Evolutionary conservation across 2,797 vertebrate species (phyloP), one percentile per base, ranked within the genome.

Genomic region (Buceros bicornis): DNA sequence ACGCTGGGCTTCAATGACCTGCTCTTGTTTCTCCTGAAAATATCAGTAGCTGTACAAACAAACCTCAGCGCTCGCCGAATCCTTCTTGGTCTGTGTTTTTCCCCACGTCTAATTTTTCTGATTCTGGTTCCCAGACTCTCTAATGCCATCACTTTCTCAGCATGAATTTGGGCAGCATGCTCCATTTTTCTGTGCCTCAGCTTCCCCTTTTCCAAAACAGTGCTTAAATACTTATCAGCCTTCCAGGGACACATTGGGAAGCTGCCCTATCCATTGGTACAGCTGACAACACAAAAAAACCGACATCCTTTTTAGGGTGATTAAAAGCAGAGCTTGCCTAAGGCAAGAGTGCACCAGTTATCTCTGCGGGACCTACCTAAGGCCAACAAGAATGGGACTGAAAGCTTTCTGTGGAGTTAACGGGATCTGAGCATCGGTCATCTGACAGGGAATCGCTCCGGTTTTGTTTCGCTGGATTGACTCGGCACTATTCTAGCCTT

Each of bases 401-500:
- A 94, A 96, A 82, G 87, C 66, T 45, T 60, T 91, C 79, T n/a
- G 25, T 29, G 2, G 8, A 31, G 2, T 69, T 88, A 88, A 94
- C 47, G 35, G 51, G 22, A 3, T 67, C 69, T 73, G 73, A 86
- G 26, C 65, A 65, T 35, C 73, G 76, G 77, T 51, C 89, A 79
- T 16, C 43, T 83, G 47, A 62, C 0, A 3, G 6, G n/a, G 40
- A 86, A 70, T 29, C 8, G 7, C 66, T 85, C 5, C 0, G 1
- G 1, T 72, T 94, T 64, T 82, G 40, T 90, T 93, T 76, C 51
- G 48, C 53, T 47, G 80, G 80, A 77, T 33, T 90, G 73, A 93
- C 62, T 76, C 54, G 25, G 47, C 40, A 35, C n/a, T 72, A 33
- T 76, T 16, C 42, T 21, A 28, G 25, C 26, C 40, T 82, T 85